Evolutionary conservation across 2,888 invertebrate genomes (phyloP), one percentile per base, ranked within the genome.

Genomic region (Sarcophaga caerulescens): DNA sequence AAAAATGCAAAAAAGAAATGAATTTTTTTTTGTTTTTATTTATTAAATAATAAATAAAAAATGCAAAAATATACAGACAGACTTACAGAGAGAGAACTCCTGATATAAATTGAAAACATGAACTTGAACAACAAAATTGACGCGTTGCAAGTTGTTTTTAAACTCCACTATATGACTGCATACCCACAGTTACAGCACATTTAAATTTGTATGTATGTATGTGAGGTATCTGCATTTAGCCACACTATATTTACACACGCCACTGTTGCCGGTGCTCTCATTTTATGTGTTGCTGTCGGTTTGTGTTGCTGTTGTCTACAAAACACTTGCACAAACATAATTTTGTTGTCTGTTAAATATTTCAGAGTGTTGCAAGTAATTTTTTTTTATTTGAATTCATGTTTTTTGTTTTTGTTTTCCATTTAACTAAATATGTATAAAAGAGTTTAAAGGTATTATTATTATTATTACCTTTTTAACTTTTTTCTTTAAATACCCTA

Each of bases 111-210:
- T 84, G 81, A 85, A 87, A 87, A 87, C 88, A 85, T 88, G 87
- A 87, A 88, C 88, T 88, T 87, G 88, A 84, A 87, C 87, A 87
- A 79, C 71, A 84, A 87, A 88, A 87, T 84, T 88, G 84, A 87
- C 85, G 87, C 82, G 60, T 85, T 87, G 69, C 60, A 77, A 66
- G 66, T 77, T 59, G 47, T 3, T 14, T 14, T 44, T 47, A 45
- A 45, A 70, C 47, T 35, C 2, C 19, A 52, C 52, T 52, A 35
- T 35, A 35, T 35, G 35, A 35, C 35, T 12, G 17, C 17, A 52
- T 52, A 52, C 4, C 35, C 52, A 12, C 3, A 14, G 52, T 68
- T 62, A 35, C 44, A 62, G 60, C 45, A 8, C 8, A 45, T 45
- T 66, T 66, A 62, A 74, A 44, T 44, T 1, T 19, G 35, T 25